These are phyloP conservation scores for Tetragonula carbonaria DNA, from an alignment of 2,888 invertebrate genomes.

Conservation along the genomic window DNA sequence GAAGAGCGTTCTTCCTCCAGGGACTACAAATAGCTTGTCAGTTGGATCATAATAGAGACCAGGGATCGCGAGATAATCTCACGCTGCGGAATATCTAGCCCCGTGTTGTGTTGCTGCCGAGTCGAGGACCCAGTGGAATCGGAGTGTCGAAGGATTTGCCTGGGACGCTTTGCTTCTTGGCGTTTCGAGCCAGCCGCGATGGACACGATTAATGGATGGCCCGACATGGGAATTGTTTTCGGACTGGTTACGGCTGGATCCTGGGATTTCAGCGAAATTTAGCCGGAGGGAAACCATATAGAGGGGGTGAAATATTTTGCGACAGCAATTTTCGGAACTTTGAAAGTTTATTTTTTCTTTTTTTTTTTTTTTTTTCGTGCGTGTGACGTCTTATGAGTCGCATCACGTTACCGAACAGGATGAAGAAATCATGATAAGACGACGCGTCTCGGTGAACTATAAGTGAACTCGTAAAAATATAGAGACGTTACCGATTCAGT, in stretches of 20 bases:
- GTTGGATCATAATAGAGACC: conserved; percentile 80
- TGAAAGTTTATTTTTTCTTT: too few species aligned
- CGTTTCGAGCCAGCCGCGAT: background rate
- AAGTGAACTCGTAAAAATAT: too few species aligned
- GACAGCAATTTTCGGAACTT: too few species aligned
- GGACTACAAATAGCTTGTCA: conserved; percentile 80
- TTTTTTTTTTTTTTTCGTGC: too few species aligned
- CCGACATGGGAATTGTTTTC: background rate
- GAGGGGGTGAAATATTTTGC: too few species aligned
- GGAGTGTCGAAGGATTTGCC: conserved; percentile 33
- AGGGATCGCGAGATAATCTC: conserved; percentile 78
- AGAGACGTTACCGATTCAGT: too few species aligned
- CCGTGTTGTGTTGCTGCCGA: conserved; percentile 49
- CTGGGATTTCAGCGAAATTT: too few species aligned
- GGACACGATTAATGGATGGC: background rate
- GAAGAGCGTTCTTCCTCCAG: conserved; percentile 56
- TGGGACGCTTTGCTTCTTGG: background rate
- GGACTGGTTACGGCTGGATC: background rate
- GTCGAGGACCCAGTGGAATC: background rate
- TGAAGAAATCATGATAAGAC: too few species aligned
- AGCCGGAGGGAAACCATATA: too few species aligned
- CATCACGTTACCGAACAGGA: too few species aligned
- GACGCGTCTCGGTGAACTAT: too few species aligned
- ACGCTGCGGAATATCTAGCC: conserved; percentile 63
- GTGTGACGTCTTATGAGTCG: too few species aligned